Base-by-base conservation (phyloP, 1,140 invertebrate genomes). In the Hylyphantes graminicola region DNA sequence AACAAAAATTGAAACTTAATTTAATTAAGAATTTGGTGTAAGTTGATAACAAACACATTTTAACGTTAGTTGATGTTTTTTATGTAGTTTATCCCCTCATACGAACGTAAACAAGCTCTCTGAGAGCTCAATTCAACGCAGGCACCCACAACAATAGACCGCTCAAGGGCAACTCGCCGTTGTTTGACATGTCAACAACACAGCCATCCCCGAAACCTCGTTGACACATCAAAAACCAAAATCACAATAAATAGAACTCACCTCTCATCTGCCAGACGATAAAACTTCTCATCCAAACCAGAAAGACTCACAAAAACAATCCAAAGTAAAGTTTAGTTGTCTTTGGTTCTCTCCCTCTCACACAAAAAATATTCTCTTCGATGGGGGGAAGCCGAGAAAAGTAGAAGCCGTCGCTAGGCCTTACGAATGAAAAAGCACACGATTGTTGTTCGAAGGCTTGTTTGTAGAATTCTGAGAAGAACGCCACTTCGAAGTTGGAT, bases 121-220 rank as follows among this genome's bases (percentile, higher is more conserved):
- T n/a, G n/a, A 35, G 35, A 35, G 35, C 35, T 35, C 35, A 35
- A 35, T 35, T 35, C 35, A 35, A 35, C 35, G 35, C 35, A 35
- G 5, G 35, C 35, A 17, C 70, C 65, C 53, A 80, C 77, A 80
- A 80, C 77, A 80, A 80, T 70, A 55, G 65, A 80, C 61, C 54
- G 65, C 65, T 80, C 77, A 80, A 80, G 77, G 77, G 77, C 77
- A 80, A 73, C 15, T 19, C 61, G 8, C 55, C 77, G 57, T 21
- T 73, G 9, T 19, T 65, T 53, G 57, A 64, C 68, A 81, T 73
- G 79, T 73, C 79, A 81, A 81, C 79, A 81, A 64, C 51, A 19
- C 13, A 50, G 35, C 35, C 68, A 70, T 21, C 35, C 35, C 35
- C 35, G 5, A 35, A 35, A 35, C 35, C 35, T 35, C 35, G 2